A percentile compares a stretch with the other conserved stretches of the same genome.
Conservation (phyloP, 2,113 vertebrate genomes). For the Ceuthmochares aereus region DNA sequence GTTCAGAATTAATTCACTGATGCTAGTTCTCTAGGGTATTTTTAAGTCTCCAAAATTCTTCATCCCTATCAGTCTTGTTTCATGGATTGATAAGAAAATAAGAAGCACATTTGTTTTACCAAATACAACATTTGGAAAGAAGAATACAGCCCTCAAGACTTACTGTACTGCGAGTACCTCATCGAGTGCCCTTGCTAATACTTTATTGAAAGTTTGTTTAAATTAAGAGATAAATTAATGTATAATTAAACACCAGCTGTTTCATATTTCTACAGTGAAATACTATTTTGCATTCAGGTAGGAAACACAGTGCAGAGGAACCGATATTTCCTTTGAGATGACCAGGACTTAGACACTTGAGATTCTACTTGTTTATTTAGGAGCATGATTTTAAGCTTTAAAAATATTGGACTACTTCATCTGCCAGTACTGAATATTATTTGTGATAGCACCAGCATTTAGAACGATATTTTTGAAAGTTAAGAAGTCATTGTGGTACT, state of each 20-base stretch:
- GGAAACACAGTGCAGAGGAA: background rate
- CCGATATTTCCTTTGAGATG: background rate
- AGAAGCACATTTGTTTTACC: background rate
- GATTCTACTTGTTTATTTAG: background rate
- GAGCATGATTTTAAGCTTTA: background rate
- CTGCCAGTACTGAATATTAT: background rate
- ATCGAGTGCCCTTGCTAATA: background rate
- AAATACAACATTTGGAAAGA: slow-evolving; percentile 57
- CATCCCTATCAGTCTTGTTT: background rate
- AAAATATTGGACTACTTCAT: background rate
- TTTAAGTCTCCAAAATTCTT: background rate
- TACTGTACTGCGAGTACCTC: background rate
- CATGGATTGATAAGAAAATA: slow-evolving; percentile 57
- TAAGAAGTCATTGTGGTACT: background rate
- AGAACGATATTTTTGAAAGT: background rate
- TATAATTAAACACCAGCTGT: background rate
- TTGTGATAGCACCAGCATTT: background rate
- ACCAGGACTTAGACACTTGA: background rate
- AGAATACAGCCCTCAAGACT: slow-evolving; percentile 3
- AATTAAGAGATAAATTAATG: background rate
- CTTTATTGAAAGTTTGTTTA: background rate
- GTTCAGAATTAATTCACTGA: background rate
- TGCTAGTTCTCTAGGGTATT: background rate
- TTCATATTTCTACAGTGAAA: background rate
- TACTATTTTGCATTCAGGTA: background rate